These are phyloP conservation scores for Cavia porcellus DNA, from an alignment of 2,113 vertebrate genomes.

Conservation along the genomic window DNA sequence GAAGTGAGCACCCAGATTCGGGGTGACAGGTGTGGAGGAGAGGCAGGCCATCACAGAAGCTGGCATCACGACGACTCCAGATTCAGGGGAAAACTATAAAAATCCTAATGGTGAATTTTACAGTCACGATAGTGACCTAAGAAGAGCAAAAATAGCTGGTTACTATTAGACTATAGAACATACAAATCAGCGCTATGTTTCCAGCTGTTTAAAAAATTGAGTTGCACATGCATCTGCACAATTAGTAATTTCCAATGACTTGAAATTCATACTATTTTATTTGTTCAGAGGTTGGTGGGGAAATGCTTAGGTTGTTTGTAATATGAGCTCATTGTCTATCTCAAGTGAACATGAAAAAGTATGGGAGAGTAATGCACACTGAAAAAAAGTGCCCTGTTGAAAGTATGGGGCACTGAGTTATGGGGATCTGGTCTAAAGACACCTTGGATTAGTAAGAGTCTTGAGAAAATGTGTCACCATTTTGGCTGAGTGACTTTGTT, in stretches of 20 bases:
- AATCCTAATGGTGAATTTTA: not conserved
- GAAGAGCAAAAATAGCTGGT: not conserved
- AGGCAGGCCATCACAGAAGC: not conserved
- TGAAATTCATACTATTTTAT: not conserved
- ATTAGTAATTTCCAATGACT: not conserved
- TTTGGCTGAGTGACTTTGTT: slow-evolving; percentile 58
- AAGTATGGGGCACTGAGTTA: not conserved
- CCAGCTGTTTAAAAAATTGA: not conserved
- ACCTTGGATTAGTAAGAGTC: not conserved
- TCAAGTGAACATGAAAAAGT: not conserved
- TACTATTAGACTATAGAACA: not conserved
- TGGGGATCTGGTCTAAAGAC: not conserved
- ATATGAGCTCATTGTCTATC: not conserved
- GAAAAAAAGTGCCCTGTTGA: not conserved
- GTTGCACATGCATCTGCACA: not conserved
- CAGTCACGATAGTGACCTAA: not conserved
- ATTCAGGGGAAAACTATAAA: not conserved
- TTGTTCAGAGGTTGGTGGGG: not conserved
- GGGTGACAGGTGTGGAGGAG: not conserved
- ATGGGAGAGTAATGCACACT: not conserved
- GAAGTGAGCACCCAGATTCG: not conserved
- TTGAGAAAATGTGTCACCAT: not conserved
- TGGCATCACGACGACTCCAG: not conserved
- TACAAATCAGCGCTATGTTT: not conserved
- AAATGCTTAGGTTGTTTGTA: not conserved